These are phyloP conservation scores for Tetraneura akinire DNA, from an alignment of 1,140 invertebrate genomes.

Conservation along the genomic window DNA sequence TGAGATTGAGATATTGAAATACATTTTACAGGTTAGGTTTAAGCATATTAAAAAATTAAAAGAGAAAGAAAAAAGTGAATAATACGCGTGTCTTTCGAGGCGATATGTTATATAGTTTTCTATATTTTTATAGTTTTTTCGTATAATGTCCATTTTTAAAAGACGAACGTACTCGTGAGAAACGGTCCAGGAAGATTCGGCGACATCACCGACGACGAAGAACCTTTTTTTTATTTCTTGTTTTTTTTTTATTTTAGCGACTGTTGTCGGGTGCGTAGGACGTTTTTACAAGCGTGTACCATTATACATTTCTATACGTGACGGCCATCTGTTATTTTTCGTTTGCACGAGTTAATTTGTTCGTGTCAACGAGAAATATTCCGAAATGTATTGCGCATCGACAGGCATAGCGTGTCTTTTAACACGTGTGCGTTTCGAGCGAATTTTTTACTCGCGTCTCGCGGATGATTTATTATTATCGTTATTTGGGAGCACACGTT, in stretches of 20 bases:
- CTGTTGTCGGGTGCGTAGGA: constrained; percentile 21
- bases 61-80: too few species aligned
- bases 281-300: background rate
- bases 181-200: background rate
- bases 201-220: constrained; percentile 1
- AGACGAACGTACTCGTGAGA: constrained; percentile 5
- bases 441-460: constrained; percentile 1
- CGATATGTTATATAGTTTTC: too few species aligned
- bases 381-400: background rate
- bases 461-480: too few species aligned
- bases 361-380: constrained; percentile 23
- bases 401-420: background rate
- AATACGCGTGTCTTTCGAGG: too few species aligned
- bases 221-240: too few species aligned
- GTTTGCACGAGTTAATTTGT: constrained; percentile 34
- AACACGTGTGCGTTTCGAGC: background rate
- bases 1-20: too few species aligned
- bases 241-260: constrained; percentile 1
- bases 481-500: too few species aligned
- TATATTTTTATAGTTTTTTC: too few species aligned
- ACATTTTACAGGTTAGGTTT: too few species aligned
- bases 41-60: too few species aligned
- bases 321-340: constrained; percentile 31
- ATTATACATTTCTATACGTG: background rate
- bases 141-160: background rate